A percentile compares a stretch with the other conserved stretches of the same genome.
phyloP scores from a whole-genome alignment of 2,888 invertebrate genomes.

The Dusona sp. region DNA sequence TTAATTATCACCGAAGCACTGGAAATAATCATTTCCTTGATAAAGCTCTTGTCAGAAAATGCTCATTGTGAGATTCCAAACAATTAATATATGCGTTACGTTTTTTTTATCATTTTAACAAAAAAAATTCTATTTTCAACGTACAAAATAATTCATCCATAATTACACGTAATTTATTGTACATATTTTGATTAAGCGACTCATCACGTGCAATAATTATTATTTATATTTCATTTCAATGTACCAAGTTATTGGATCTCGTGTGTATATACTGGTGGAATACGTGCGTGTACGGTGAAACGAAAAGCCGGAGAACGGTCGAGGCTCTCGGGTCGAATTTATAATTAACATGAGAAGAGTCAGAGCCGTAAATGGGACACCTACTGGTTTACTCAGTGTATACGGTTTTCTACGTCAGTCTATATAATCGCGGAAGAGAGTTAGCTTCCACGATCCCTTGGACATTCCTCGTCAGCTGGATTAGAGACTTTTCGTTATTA shows the following conservation, averaged over 20 bases:
- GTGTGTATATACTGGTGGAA: constrained; percentile 3
- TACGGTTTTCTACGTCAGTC: constrained; percentile 51
- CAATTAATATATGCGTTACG: not conserved
- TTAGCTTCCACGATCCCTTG: constrained; percentile 12
- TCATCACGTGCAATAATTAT: not conserved
- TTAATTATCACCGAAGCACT: not conserved
- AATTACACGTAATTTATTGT: too few species aligned
- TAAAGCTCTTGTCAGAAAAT: not conserved
- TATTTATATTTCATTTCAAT: not conserved
- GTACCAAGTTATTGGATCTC: not conserved
- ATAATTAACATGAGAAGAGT: constrained; percentile 77
- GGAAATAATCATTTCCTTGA: not conserved
- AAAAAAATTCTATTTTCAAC: not conserved
- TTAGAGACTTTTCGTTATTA: not conserved
- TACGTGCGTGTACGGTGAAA: constrained; percentile 69
- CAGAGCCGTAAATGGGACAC: constrained; percentile 77
- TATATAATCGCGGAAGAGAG: constrained; percentile 22
- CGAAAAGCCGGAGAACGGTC: constrained; percentile 41
- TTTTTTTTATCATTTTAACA: not conserved
- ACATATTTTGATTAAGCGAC: not conserved
- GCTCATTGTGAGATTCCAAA: not conserved
- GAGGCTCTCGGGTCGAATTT: constrained; percentile 76
- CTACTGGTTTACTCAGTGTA: constrained; percentile 68
- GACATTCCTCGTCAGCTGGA: constrained; percentile 31
- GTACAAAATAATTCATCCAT: too few species aligned